These are phyloP conservation scores for Phyllostomus hastatus DNA, from an alignment of 2,113 vertebrate genomes.

Conservation along the genomic window DNA sequence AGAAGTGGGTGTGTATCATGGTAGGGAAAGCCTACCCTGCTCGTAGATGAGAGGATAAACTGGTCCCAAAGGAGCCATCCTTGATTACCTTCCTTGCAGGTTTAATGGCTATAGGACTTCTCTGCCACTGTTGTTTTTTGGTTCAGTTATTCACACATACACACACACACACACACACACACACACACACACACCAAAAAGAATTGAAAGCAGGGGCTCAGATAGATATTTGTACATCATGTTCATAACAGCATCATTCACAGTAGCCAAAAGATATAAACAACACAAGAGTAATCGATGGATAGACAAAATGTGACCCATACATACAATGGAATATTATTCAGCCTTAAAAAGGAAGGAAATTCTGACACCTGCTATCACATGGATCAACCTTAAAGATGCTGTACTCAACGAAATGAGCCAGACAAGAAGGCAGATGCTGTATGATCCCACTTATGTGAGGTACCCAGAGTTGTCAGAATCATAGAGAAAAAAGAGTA, in stretches of 20 bases:
- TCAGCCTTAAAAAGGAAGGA: neutral
- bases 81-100: neutral
- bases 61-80: neutral
- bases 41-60: neutral
- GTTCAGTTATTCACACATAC: too few species aligned
- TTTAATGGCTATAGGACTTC: neutral
- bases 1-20: neutral
- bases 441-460: neutral
- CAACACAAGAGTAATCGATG: fast-evolving
- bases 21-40: neutral
- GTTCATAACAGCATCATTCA: neutral
- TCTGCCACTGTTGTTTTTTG: neutral
- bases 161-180: too few species aligned
- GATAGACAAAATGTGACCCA: neutral
- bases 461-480: neutral
- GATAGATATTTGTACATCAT: neutral
- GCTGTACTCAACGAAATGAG: neutral
- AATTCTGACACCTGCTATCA: neutral
- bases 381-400: neutral
- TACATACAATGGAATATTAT: too few species aligned
- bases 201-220: neutral
- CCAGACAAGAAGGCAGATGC: neutral
- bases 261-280: neutral
- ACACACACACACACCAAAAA: neutral
- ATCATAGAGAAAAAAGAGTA: neutral